Conservation (phyloP, 2,113 vertebrate genomes). For the Zootoca vivipara region DNA sequence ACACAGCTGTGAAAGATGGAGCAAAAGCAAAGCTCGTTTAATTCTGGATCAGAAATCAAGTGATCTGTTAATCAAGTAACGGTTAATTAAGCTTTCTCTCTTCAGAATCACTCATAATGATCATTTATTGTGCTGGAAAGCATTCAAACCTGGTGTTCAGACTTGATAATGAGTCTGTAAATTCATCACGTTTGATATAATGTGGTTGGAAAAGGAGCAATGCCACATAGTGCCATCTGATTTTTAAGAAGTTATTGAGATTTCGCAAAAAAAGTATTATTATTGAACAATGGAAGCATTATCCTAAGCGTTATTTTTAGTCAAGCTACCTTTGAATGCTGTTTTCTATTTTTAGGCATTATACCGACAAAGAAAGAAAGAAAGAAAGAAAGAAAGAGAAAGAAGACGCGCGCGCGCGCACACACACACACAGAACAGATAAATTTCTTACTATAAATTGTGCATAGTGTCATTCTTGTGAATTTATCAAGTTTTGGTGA, state of each 20-base stretch:
- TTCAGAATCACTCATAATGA: constrained; percentile 1
- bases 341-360: not conserved
- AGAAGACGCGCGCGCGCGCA: not conserved
- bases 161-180: constrained; percentile 8
- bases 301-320: not conserved
- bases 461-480: not conserved
- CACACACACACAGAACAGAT: not conserved
- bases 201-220: not conserved
- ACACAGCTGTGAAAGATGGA: constrained; percentile 23
- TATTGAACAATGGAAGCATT: not conserved
- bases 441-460: not conserved
- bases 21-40: constrained; percentile 4
- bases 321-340: not conserved
- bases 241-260: not conserved
- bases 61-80: constrained; percentile 16
- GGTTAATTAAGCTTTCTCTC: constrained; percentile 21
- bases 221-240: not conserved
- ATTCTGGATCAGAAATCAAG: not conserved
- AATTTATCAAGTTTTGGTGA: too few relatives aligned
- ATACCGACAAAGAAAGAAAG: not conserved
- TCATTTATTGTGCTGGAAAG: constrained; percentile 25
- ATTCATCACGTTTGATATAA: not conserved
- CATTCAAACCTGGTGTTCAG: not conserved
- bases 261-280: not conserved
- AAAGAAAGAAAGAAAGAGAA: too few relatives aligned